Percentiles rank a stretch among this genome's conserved stretches.
These are phyloP conservation scores for Abramis brama DNA, from an alignment of 2,113 vertebrate genomes.

Conservation along the genomic window DNA sequence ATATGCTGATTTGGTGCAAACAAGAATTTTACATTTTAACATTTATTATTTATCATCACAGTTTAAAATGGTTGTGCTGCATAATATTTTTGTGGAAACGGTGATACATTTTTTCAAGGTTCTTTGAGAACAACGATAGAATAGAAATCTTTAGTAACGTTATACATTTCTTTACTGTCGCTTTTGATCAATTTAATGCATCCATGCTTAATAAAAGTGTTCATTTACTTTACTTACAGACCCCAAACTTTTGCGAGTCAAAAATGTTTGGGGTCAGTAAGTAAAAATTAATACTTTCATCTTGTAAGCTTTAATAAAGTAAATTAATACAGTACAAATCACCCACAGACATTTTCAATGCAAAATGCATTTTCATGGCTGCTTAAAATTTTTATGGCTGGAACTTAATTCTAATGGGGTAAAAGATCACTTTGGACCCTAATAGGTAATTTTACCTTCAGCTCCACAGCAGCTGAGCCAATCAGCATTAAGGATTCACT, in stretches of 20 bases:
- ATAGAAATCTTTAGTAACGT: background rate
- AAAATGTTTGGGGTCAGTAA: too few species aligned
- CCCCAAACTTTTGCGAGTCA: background rate
- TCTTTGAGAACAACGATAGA: background rate
- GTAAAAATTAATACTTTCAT: too few species aligned
- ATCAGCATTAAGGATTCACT: conserved; percentile 89
- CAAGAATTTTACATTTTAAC: background rate
- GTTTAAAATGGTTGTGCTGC: background rate
- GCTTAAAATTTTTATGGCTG: background rate
- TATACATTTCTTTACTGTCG: background rate
- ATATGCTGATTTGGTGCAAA: background rate
- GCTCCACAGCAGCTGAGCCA: conserved; percentile 83
- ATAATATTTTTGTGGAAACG: background rate
- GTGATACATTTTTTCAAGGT: background rate
- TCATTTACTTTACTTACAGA: background rate
- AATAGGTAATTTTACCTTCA: conserved; percentile 79
- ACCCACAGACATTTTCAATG: background rate
- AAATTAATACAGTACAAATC: too few species aligned
- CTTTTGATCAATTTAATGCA: background rate
- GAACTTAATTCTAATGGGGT: too few species aligned
- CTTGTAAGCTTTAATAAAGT: too few species aligned
- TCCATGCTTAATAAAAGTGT: background rate
- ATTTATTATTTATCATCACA: background rate
- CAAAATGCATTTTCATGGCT: background rate
- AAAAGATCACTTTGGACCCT: background rate